Base-by-base conservation (phyloP, 2,888 invertebrate species). In the Microctonus brassicae region DNA sequence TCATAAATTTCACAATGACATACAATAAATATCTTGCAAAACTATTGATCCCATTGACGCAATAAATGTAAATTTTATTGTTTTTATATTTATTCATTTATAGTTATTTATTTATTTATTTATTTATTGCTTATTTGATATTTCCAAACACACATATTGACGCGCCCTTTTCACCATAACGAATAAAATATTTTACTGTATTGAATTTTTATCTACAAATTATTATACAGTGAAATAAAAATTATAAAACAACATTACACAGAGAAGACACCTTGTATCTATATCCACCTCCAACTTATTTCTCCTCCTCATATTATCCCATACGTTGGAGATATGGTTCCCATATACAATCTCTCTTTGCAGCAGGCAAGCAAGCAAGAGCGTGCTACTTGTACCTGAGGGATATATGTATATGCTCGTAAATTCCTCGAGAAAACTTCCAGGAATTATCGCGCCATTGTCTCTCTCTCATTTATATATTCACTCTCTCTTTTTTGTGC, bases 361-460 rank as follows among this genome's bases (percentile, higher is more conserved):
- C 20, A 17, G 10, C 36, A 36, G 33, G 33, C 33, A 29, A 29
- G 39, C 34, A 24, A 39, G 24, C 36, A 55, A 65, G 36, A 61
- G 68, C 67, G 72, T 72, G 72, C 72, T 72, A 63, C 70, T 71
- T 66, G 70, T 66, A 66, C 70, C 34, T 58, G 47, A 47, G 57
- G 55, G 58, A 64, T 63, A 70, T n/a, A n/a, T n/a, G n/a, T 70
- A 39, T 70, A 72, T 63, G 72, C 72, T 63, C 70, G 63, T 72
- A 72, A 67, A 72, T 72, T 62, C 72, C 63, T 63, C 22, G 57
- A 65, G 67, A 72, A 72, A 72, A 72, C 67, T 72, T 72, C 67
- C 67, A 72, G 67, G 72, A 72, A 72, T 72, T 72, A 72, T 72
- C 72, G 72, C 62, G 67, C 72, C 72, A 72, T 72, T 72, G 72